These are phyloP conservation scores for Calliphora vomitoria DNA, from an alignment of 2,888 invertebrate genomes.

Conservation along the genomic window DNA sequence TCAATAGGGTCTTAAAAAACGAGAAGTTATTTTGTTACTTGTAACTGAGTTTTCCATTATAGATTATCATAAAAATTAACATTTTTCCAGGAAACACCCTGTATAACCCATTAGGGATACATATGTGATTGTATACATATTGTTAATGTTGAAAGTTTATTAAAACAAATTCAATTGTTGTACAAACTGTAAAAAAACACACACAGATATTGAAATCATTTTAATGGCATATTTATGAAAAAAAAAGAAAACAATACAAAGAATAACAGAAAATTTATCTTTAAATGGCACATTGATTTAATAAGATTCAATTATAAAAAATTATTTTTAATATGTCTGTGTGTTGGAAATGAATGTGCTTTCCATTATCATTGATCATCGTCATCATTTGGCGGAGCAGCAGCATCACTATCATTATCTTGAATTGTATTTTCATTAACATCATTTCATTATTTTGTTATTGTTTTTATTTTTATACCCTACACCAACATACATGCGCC, in stretches of 20 bases:
- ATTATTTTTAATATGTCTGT: slow-evolving; percentile 1
- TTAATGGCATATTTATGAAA: background rate
- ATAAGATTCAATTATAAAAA: slow-evolving; percentile 38
- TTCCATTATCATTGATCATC: slow-evolving; percentile 21
- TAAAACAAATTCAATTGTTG: slow-evolving; percentile 22
- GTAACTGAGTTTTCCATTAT: too few species aligned
- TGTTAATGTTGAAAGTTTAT: slow-evolving; percentile 20
- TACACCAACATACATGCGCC: too few species aligned
- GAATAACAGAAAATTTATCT: slow-evolving; percentile 16
- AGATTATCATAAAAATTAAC: background rate
- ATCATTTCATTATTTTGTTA: background rate
- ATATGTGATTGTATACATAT: background rate
- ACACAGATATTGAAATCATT: background rate
- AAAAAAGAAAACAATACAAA: background rate
- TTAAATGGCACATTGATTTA: slow-evolving; percentile 36
- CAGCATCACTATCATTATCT: background rate
- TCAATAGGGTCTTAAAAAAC: background rate
- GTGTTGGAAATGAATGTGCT: background rate
- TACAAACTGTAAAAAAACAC: background rate
- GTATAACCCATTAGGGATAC: background rate
- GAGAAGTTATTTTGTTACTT: too few species aligned
- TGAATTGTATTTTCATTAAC: slow-evolving; percentile 27
- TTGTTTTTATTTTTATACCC: background rate
- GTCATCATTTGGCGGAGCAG: background rate
- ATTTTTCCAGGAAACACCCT: background rate